Base-by-base conservation (phyloP, 1,140 invertebrate species). In the Leptinotarsa defecta region DNA sequence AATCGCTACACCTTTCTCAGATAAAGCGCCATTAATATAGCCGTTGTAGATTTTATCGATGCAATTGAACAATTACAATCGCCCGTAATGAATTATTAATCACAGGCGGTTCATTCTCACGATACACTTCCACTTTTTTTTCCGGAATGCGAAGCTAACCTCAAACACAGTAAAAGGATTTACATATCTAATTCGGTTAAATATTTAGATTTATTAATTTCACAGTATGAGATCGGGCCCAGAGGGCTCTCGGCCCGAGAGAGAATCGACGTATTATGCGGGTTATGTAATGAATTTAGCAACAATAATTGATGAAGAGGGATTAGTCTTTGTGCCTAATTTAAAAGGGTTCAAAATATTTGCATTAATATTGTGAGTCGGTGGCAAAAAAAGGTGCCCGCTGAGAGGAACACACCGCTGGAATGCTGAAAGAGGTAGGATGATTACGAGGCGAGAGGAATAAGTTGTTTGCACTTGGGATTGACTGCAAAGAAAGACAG, bases 171-270 rank as follows among this genome's bases (percentile, higher is more conserved):
- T 72, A 72, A 61, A 72, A 61, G 70, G 70, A 27, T 62, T 72
- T 17, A 62, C 70, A 62, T 72, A 69, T 63, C 24, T 48, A 72
- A 62, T 72, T 63, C 70, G 57, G 15, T 57, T 67, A 77, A 77
- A 77, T 77, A 77, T 77, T 77, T 77, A 74, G 76, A 77, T 77
- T 77, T 77, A 74, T 75, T 77, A 77, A 77, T 77, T 77, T 77
- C 76, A 77, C 76, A 77, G 73, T 77, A 48, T 67, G 76, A 62
- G 73, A 74, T 63, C 71, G 74, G 63, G 57, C 71, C 76, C 61
- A 74, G 48, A 68, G 74, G 72, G 69, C 71, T 73, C 61, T 68
- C 27, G 69, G 62, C 52, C 63, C 61, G 13, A 67, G 49, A 34
- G n/a, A 72, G 20, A 34, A 49, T 68, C 62, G 63, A 61, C 62